Evolutionary conservation across 1,140 invertebrate species (phyloP).

Genomic region (Cyclina sinensis): DNA sequence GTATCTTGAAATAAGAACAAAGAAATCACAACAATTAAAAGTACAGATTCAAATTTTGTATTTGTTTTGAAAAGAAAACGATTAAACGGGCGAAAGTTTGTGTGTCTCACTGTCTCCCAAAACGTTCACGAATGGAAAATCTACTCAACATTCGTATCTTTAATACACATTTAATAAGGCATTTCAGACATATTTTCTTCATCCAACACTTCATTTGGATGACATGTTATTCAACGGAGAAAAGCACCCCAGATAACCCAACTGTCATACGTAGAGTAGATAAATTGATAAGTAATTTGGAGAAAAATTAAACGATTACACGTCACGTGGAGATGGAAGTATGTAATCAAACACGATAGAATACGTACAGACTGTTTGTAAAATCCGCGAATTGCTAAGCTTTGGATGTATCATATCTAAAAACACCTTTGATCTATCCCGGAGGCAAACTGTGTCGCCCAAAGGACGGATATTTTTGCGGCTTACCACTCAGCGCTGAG

Average conservation of each 20-base stretch:
- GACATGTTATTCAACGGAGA: constrained; percentile 56
- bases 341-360: constrained; percentile 20
- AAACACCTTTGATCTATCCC: constrained; percentile 32
- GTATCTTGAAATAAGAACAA: too few relatives aligned
- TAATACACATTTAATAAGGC: constrained; percentile 34
- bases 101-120: not conserved
- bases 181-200: constrained; percentile 32
- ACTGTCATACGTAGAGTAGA: constrained; percentile 19
- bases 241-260: constrained; percentile 49
- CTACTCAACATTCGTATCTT: not conserved
- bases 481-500: not conserved
- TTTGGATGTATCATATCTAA: not conserved
- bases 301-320: constrained; percentile 51
- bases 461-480: constrained; percentile 21
- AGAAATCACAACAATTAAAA: too few relatives aligned
- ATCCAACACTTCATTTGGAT: constrained; percentile 39
- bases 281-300: constrained; percentile 50
- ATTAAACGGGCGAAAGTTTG: not conserved
- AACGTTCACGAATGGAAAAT: not conserved
- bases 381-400: constrained; percentile 29
- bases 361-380: constrained; percentile 26
- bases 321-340: constrained; percentile 14
- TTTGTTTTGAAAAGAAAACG: too few relatives aligned
- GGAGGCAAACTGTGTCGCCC: constrained; percentile 1
- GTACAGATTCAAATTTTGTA: too few relatives aligned